A percentile compares a stretch with the other conserved stretches of the same genome.
Evolutionary conservation across 2,113 vertebrate species (phyloP).

Genomic region (Donacobius atricapilla): DNA sequence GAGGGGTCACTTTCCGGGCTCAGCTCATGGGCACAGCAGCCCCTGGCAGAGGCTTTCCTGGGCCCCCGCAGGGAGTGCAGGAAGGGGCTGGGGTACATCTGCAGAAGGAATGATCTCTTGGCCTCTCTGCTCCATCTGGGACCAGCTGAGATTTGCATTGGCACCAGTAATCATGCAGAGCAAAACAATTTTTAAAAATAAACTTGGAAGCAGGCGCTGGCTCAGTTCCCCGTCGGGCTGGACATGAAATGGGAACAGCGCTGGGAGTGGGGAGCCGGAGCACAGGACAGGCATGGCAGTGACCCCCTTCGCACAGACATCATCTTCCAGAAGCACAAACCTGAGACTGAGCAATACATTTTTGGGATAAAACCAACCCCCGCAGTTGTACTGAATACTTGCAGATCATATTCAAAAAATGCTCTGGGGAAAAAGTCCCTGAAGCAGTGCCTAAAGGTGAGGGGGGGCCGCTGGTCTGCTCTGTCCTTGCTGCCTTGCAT

Average conservation of each 20-base stretch:
- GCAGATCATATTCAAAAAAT: neutral
- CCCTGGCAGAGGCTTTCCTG: neutral
- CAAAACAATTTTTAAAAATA: neutral
- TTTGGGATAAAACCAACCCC: neutral
- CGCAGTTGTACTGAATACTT: neutral
- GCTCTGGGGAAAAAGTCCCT: neutral
- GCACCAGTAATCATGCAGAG: neutral
- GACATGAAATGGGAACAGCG: neutral
- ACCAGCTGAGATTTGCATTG: neutral
- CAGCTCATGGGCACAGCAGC: neutral
- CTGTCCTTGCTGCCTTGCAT: neutral
- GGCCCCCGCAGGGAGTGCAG: neutral
- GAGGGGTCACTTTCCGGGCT: neutral
- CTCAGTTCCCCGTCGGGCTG: neutral
- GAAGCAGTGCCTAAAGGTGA: neutral
- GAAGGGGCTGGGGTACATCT: neutral
- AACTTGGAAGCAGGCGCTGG: neutral
- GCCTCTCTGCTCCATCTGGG: neutral
- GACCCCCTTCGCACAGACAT: neutral
- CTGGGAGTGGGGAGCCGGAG: neutral
- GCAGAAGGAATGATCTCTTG: neutral
- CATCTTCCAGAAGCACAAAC: neutral
- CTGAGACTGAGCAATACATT: neutral
- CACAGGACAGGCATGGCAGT: neutral
- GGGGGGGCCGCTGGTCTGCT: neutral